Base-by-base conservation (phyloP, 2,113 vertebrate genomes). In the Lasiurus borealis region DNA sequence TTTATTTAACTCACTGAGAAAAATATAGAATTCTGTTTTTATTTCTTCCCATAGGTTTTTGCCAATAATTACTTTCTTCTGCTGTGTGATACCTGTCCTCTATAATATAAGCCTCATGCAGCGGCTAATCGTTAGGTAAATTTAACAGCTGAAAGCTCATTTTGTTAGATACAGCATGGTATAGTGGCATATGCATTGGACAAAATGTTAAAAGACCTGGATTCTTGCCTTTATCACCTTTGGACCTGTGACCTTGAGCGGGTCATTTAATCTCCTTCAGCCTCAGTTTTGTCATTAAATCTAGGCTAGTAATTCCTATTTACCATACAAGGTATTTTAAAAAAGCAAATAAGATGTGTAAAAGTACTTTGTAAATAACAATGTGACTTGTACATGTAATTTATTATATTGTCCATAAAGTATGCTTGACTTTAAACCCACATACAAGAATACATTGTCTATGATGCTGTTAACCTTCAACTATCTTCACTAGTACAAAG, bases 21-120 rank as follows among this genome's bases (percentile, higher is more conserved):
- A 84, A 88, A 15, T 34, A 40, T 19, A 75, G 44, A 82, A 25
- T 21, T 87, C 57, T 75, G 34, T 44, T 66, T 48, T 69, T 82
- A n/a, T 54, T 82, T 76, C 76, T 97, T 62, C 57, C 83, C 84
- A 68, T 34, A 99, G 98, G 98, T 97, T 91, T 95, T 95, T 99
- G 92, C 98, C 98, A 5, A 98, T 99, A 87, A 97, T 98, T 66
- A 96, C 99, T 36, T 99, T 99, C 96, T 99, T 99, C 4, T 99
- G 98, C 95, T 57, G 54, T 23, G 54, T 23, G 54, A 57, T 57
- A 57, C 54, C 54, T 57, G 19, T 57, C 54, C 54, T 57, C 19
- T 57, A 9, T 21, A 98, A 95, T 93, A 64, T 98, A 75, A 98
- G 98, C 6, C 71, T 98, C 78, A 98, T 99, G 98, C 98, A 99